Conservation (phyloP, 2,113 vertebrate genomes). For the Gambusia holbrooki region DNA sequence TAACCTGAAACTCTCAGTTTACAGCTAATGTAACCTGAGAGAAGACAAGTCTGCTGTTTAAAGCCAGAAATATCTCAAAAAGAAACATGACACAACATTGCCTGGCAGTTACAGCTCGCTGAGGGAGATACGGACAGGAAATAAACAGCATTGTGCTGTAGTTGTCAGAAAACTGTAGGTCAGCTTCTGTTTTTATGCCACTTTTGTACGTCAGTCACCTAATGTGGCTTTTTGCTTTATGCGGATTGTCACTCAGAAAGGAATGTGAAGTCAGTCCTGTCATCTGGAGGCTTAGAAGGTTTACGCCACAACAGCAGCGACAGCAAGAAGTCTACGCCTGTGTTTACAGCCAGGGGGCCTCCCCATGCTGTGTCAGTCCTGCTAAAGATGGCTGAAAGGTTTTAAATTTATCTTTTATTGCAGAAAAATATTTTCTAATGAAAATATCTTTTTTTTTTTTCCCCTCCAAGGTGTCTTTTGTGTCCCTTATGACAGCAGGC, state of each 20-base stretch:
- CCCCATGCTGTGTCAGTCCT: not conserved
- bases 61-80: not conserved
- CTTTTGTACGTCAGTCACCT: conserved; percentile 25
- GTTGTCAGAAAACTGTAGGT: conserved; percentile 34
- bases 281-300: not conserved
- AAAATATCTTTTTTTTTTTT: not conserved
- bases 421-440: not conserved
- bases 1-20: not conserved
- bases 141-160: conserved; percentile 23
- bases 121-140: not conserved
- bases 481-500: too few relatives aligned
- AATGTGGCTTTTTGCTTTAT: conserved; percentile 12
- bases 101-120: not conserved
- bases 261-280: not conserved
- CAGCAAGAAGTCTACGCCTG: not conserved
- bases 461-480: too few relatives aligned
- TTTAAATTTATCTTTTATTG: not conserved
- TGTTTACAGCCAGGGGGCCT: too few relatives aligned
- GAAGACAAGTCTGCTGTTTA: conserved; percentile 10
- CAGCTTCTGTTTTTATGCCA: conserved; percentile 3
- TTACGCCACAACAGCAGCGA: not conserved
- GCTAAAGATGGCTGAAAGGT: not conserved
- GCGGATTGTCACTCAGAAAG: conserved; percentile 15
- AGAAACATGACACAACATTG: not conserved
- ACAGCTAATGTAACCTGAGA: conserved; percentile 11